Evolutionary conservation across 2,113 vertebrate genomes (phyloP).

Genomic region (Oreotrochilus melanogaster): DNA sequence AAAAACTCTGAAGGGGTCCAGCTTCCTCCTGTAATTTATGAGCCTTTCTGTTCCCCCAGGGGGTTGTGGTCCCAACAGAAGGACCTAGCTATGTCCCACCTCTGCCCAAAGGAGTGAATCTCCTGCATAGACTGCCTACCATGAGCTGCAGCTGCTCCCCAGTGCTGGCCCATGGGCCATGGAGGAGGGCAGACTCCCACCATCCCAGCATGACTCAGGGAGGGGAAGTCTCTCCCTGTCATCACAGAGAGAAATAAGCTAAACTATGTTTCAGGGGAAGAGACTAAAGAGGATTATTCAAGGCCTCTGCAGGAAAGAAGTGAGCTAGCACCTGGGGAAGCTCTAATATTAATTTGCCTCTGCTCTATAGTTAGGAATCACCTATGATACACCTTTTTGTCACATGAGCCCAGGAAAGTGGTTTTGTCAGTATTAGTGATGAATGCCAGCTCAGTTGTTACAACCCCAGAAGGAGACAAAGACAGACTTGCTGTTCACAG

Average conservation of each 20-base stretch:
- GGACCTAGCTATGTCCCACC: not conserved
- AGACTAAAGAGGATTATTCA: not conserved
- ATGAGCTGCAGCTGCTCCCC: not conserved
- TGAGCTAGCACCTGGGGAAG: not conserved
- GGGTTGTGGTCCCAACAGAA: not conserved
- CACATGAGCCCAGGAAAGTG: not conserved
- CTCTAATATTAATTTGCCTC: not conserved
- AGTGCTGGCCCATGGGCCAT: not conserved
- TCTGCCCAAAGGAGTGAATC: accelerated
- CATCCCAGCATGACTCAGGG: accelerated
- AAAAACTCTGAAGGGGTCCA: not conserved
- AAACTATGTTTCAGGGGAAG: not conserved
- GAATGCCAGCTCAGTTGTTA: not conserved
- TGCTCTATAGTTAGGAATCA: not conserved
- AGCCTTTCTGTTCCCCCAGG: not conserved
- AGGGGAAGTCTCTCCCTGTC: not conserved
- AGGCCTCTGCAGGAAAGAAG: not conserved
- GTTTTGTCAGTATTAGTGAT: not conserved
- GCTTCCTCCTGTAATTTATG: not conserved
- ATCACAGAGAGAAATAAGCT: not conserved
- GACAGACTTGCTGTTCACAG: not conserved
- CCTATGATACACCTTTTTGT: not conserved
- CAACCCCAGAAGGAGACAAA: not conserved
- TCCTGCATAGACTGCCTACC: not conserved
- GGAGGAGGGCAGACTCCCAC: not conserved